These are phyloP conservation scores for Odontothrips loti DNA, from an alignment of 2,888 invertebrate species.

Conservation along the genomic window DNA sequence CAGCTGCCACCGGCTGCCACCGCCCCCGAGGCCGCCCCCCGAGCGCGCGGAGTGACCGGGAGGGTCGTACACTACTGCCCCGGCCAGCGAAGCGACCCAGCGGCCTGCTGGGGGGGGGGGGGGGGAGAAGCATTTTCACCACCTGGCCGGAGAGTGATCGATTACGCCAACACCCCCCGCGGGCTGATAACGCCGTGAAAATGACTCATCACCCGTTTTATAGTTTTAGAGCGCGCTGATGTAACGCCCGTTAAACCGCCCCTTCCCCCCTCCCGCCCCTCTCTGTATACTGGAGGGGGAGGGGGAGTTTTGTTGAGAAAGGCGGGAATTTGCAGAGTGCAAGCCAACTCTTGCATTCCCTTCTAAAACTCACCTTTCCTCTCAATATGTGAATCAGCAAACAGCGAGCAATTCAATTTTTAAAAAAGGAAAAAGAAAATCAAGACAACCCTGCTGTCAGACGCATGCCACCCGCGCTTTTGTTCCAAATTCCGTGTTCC, in stretches of 20 bases:
- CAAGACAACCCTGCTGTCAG: not conserved
- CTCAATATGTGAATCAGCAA: too few species aligned
- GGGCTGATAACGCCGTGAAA: constrained; percentile 1
- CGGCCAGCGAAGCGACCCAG: not conserved
- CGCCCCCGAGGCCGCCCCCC: not conserved
- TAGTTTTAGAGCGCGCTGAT: not conserved
- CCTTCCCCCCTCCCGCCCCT: not conserved
- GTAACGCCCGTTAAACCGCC: not conserved
- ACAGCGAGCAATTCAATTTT: not conserved
- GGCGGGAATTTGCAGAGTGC: not conserved
- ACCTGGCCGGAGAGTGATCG: not conserved
- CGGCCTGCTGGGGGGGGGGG: not conserved
- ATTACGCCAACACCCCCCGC: not conserved
- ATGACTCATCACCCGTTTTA: constrained; percentile 8
- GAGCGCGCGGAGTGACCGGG: not conserved
- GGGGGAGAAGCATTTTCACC: not conserved
- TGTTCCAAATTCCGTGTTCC: too few species aligned
- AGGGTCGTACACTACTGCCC: not conserved
- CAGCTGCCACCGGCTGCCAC: not conserved
- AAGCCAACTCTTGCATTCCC: not conserved
- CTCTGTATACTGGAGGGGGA: not conserved
- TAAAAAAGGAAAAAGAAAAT: not conserved
- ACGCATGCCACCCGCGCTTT: not conserved
- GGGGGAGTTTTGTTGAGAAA: too few species aligned
- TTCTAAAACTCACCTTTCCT: not conserved